phyloP scores from a whole-genome alignment of 2,888 invertebrate genomes.

The Drosophila tripunctata region DNA sequence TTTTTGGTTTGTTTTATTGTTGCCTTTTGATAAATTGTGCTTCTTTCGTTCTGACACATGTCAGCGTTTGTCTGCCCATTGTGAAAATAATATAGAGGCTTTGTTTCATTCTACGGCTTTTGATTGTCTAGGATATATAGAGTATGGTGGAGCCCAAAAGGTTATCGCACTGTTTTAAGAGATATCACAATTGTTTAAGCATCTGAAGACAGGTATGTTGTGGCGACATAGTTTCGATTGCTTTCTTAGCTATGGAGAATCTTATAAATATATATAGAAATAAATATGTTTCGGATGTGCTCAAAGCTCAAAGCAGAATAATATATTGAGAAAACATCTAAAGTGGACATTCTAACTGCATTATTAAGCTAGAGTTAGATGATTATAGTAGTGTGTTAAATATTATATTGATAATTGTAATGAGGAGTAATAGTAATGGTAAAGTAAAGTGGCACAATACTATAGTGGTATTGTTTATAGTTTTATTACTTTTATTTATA shows the following conservation, averaged over 20 bases:
- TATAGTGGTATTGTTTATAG: too few species aligned
- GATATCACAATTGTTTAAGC: neutral
- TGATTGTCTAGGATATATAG: slow-evolving; percentile 39
- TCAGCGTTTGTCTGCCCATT: slow-evolving; percentile 71
- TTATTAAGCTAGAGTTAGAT: too few species aligned
- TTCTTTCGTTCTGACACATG: slow-evolving; percentile 76
- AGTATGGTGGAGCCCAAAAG: slow-evolving; percentile 25
- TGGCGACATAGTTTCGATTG: neutral
- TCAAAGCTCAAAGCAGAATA: too few species aligned
- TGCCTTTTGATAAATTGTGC: slow-evolving; percentile 76
- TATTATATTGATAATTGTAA: too few species aligned
- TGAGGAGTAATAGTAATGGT: too few species aligned
- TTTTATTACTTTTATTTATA: too few species aligned
- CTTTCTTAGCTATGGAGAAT: neutral
- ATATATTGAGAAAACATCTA: too few species aligned
- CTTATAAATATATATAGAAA: too few species aligned
- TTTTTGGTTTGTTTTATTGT: slow-evolving; percentile 60
- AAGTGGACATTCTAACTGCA: too few species aligned
- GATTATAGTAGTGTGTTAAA: too few species aligned
- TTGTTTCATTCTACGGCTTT: slow-evolving; percentile 31
- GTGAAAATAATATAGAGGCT: slow-evolving; percentile 36
- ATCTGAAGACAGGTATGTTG: slow-evolving; percentile 2
- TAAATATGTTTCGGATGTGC: too few species aligned
- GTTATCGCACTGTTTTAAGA: slow-evolving; percentile 48
- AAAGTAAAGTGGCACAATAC: too few species aligned